phyloP scores from a whole-genome alignment of 2,797 vertebrate genomes.

The Bovichtus diacanthus region DNA sequence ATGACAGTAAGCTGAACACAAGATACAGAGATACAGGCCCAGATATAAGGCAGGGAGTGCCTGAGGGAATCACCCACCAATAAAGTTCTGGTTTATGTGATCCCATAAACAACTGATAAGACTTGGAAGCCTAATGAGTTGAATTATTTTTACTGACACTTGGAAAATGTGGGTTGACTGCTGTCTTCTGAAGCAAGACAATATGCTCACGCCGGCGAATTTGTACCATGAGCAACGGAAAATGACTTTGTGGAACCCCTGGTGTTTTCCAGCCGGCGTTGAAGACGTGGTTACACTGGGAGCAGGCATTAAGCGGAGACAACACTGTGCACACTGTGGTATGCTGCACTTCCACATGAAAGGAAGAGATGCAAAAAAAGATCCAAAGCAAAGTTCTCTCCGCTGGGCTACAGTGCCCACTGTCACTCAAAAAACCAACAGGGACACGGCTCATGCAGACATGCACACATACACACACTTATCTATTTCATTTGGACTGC shows the following conservation, averaged over 20 bases:
- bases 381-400: constrained; percentile 31
- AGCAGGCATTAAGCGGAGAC: constrained; percentile 34
- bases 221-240: constrained; percentile 49
- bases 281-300: constrained; percentile 38
- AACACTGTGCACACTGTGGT: constrained; percentile 16
- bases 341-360: constrained; percentile 30
- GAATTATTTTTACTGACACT: constrained; percentile 79
- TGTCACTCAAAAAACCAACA: constrained; percentile 43
- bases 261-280: constrained; percentile 44
- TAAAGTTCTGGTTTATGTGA: constrained; percentile 72
- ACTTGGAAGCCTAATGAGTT: constrained; percentile 75
- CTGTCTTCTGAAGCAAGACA: constrained; percentile 65
- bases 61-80: constrained; percentile 74
- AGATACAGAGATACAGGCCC: constrained; percentile 76
- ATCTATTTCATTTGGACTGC: constrained; percentile 24
- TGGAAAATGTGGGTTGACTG: constrained; percentile 76
- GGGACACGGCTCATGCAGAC: constrained; percentile 8
- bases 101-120: constrained; percentile 82
- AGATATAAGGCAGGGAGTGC: constrained; percentile 74
- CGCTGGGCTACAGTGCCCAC: constrained; percentile 9
- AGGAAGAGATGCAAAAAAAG: constrained; percentile 30
- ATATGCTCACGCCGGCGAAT: constrained; percentile 59
- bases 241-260: constrained; percentile 52
- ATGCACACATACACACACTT: not conserved
- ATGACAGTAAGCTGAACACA: constrained; percentile 80